Base-by-base conservation (phyloP, 2,797 vertebrate genomes). In the Molossus molossus region DNA sequence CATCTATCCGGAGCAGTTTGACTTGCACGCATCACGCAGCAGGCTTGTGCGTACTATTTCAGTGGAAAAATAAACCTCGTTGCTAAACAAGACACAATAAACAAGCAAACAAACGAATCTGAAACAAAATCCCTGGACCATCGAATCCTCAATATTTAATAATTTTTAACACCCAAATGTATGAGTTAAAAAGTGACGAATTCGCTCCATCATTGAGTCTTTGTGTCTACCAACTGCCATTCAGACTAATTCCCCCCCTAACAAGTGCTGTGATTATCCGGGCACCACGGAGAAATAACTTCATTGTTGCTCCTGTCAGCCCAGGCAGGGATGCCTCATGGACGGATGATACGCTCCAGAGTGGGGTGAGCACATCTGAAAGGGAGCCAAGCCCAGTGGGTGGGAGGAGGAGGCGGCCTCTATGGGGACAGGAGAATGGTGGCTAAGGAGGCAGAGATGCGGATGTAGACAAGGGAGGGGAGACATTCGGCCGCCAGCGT, bases 191-290 rank as follows among this genome's bases (percentile, higher is more conserved):
- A 95, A 94, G 57, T 65, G 69, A 81, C 75, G 50, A 83, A 83
- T 72, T 40, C 27, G 83, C 37, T 70, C 33, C 25, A 45, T 95
- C 60, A 73, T 80, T 92, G 65, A 75, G 67, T 82, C 40, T 95
- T 93, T 95, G 91, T 92, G 80, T 85, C 62, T 58, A 82, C 29
- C 18, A 60, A 33, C 69, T 93, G 91, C 73, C 91, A 91, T 70
- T 94, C 82, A 65, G 57, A 88, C 20, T 67, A 84, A 83, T 72
- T 89, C 45, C 1, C 9, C 5, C 48, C 17, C 33, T 55, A 90
- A 80, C 91, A 90, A 96, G 45, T n/a, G 50, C 88, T 92, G 57
- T 96, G 94, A 90, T 95, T 88, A 88, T 92, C 70, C 90, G 85
- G 88, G 94, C 69, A 86, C 50, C 12, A 0, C 15, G 45, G 13